Base-by-base conservation (phyloP, 2,888 invertebrate genomes). In the Gasteruption jaculator region DNA sequence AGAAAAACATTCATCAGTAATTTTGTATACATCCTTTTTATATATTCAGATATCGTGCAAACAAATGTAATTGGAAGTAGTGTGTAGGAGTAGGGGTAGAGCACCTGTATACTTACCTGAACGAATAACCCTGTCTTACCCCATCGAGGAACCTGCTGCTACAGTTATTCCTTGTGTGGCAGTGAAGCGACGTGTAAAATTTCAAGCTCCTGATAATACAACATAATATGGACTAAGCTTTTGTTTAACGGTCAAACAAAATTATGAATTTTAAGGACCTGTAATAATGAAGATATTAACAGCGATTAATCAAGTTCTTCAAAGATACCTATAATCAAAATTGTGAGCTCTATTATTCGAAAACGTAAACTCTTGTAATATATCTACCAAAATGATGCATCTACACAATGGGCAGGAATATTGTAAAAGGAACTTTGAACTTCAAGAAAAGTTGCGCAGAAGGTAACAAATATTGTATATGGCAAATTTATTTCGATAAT, bases 401-500 rank as follows among this genome's bases (percentile, higher is more conserved):
- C 43, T 57, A 24, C 53, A 56, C 37, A 52, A 61, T 27, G 50
- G 47, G 18, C 54, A 57, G 32, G 60, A 59, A 33, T 62, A 63
- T 43, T 67, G 66, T 41, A 64, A 58, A 47, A 63, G 55, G 41
- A 68, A 69, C 68, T 41, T 68, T 29, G 63, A 66, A 21, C 48
- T 70, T 20, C 69, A 68, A 38, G 64, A 68, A 38, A 66, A 61
- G 41, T 49, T 68, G 44, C 60, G 65, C 5, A 62, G 59, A 43
- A 69, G 69, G 69, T 60, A 48, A 56, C n/a, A n/a, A n/a, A n/a
- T n/a, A n/a, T n/a, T n/a, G n/a, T 18, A 24, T 8, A 14, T 37
- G 6, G 3, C 6, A 15, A 2, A 38, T 21, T 36, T 33, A 25
- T 21, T 8, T 25, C 8, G 7, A 16, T 27, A 34, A 34, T 22